A percentile compares a stretch with the other conserved stretches of the same genome.
phyloP scores from a whole-genome alignment of 2,888 invertebrate genomes.

The Nezara viridula region DNA sequence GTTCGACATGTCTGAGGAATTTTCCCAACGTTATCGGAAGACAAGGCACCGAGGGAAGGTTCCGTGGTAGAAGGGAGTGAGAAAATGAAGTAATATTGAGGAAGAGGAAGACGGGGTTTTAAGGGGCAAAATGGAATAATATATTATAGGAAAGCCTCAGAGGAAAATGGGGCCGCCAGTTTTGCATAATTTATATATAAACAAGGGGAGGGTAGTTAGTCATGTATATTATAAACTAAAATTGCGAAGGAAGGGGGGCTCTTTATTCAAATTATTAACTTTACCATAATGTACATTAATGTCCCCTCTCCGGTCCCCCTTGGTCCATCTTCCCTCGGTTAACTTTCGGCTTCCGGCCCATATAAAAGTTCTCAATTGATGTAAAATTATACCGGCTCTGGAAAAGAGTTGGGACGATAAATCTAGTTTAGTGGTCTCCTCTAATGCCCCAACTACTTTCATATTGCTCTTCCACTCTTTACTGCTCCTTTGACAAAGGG shows the following conservation, averaged over 20 bases:
- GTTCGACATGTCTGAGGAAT: background rate
- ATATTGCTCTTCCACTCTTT: conserved; percentile 57
- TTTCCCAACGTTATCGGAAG: conserved; percentile 18
- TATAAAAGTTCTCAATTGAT: conserved; percentile 59
- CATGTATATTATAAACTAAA: conserved; percentile 64
- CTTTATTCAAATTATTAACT: conserved; percentile 63
- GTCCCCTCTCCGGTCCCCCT: conserved; percentile 46
- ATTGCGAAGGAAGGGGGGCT: conserved; percentile 48
- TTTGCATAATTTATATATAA: conserved; percentile 65
- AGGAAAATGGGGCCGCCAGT: conserved; percentile 57
- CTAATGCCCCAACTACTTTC: conserved; percentile 61
- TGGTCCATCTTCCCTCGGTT: conserved; percentile 15
- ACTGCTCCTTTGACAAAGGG: conserved; percentile 59
- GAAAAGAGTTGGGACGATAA: conserved; percentile 56
- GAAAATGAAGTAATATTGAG: conserved; percentile 56
- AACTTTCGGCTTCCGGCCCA: conserved; percentile 43
- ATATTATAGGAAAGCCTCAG: conserved; percentile 61
- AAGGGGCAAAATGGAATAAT: conserved; percentile 61
- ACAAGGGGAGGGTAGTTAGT: conserved; percentile 62
- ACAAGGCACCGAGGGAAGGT: background rate
- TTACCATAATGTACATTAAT: conserved; percentile 59
- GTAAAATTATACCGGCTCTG: conserved; percentile 55
- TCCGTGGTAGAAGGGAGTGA: conserved; percentile 12
- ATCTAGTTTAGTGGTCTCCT: conserved; percentile 59
- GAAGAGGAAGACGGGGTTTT: conserved; percentile 46